Evolutionary conservation across 2,113 vertebrate genomes (phyloP).

Genomic region (Campylomormyrus tamandua): DNA sequence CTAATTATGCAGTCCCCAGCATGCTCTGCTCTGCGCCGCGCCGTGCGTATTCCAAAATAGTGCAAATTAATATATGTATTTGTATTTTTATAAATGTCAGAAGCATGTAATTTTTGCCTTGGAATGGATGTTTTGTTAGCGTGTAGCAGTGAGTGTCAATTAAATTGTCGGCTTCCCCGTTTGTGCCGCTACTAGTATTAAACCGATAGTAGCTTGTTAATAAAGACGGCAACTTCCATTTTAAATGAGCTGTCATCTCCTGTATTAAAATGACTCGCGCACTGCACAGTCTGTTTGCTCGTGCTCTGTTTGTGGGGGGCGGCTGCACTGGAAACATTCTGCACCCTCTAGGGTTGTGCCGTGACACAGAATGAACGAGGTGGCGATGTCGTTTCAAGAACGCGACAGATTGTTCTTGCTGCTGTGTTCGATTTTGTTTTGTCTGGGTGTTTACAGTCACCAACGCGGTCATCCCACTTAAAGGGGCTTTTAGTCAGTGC

Average conservation of each 20-base stretch:
- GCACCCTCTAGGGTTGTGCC: not conserved
- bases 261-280: not conserved
- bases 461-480: not conserved
- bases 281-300: not conserved
- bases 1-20: not conserved
- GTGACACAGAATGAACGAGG: not conserved
- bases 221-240: not conserved
- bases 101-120: not conserved
- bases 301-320: not conserved
- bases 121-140: not conserved
- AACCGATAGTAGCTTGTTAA: not conserved
- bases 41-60: not conserved
- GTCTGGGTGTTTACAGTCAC: not conserved
- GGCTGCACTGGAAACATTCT: not conserved
- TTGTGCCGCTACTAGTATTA: not conserved
- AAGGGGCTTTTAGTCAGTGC: not conserved
- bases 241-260: not conserved
- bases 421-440: not conserved
- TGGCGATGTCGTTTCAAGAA: not conserved
- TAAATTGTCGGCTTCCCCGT: not conserved
- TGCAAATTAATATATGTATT: not conserved
- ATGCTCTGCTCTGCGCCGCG: not conserved
- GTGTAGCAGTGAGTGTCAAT: not conserved
- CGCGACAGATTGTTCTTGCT: not conserved
- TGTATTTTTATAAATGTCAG: not conserved